phyloP scores from a whole-genome alignment of 2,888 invertebrate species.

The Tuberolachnus salignus region DNA sequence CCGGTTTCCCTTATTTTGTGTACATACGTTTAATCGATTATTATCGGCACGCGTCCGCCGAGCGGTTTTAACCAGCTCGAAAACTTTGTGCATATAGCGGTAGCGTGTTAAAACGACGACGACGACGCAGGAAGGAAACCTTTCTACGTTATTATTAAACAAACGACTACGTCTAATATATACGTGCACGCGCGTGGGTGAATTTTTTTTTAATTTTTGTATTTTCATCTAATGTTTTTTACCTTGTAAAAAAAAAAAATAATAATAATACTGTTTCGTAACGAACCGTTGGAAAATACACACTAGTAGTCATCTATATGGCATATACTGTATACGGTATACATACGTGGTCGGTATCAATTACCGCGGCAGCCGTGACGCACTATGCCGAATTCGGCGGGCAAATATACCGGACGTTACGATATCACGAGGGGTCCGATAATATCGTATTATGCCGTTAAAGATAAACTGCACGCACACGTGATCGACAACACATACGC shows the following conservation, averaged over 20 bases:
- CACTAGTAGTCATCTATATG: background rate
- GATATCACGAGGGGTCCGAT: too few relatives aligned
- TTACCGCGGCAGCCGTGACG: background rate
- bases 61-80: too few relatives aligned
- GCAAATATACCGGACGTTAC: too few relatives aligned
- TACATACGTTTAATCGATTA: background rate
- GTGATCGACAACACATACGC: too few relatives aligned
- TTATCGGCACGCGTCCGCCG: background rate
- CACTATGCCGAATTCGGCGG: too few relatives aligned
- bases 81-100: background rate
- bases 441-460: too few relatives aligned
- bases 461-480: too few relatives aligned
- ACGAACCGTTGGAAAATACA: background rate
- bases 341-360: background rate
- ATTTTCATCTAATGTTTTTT: background rate
- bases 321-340: background rate
- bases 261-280: background rate
- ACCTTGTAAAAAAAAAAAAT: conserved; percentile 3
- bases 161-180: background rate
- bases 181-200: background rate
- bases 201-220: too few relatives aligned
- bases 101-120: background rate
- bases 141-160: background rate
- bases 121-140: background rate
- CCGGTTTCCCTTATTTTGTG: too few relatives aligned